These are phyloP conservation scores for Monoplex corrugatus DNA, from an alignment of 2,888 invertebrate species.

Conservation along the genomic window DNA sequence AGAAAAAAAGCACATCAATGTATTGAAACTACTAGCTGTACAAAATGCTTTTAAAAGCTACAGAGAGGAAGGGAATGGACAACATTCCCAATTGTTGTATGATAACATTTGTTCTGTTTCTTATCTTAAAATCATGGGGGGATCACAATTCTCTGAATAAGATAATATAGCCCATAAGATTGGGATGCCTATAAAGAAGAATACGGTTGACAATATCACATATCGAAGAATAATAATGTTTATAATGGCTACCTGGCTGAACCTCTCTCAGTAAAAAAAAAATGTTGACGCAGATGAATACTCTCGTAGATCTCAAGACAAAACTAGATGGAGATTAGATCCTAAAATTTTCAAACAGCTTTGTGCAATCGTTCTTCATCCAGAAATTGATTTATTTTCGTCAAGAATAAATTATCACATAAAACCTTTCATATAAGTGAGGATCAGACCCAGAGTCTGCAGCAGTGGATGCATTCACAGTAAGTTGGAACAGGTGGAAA, in stretches of 20 bases:
- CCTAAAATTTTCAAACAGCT: not conserved
- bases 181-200: not conserved
- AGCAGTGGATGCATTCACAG: constrained; percentile 15
- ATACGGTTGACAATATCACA: not conserved
- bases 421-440: constrained; percentile 7
- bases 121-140: not conserved
- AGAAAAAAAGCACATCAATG: constrained; percentile 23
- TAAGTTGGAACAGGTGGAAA: not conserved
- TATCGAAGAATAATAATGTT: too few species aligned
- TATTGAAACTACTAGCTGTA: constrained; percentile 29
- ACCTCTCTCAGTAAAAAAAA: too few species aligned
- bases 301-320: not conserved
- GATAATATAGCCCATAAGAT: not conserved
- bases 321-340: constrained; percentile 16
- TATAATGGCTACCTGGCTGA: too few species aligned
- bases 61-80: constrained; percentile 6
- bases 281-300: not conserved
- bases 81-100: constrained; percentile 6
- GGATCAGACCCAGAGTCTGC: not conserved
- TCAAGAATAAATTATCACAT: not conserved
- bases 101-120: constrained; percentile 35
- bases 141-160: not conserved
- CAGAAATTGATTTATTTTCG: constrained; percentile 3
- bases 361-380: not conserved
- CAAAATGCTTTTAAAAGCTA: not conserved